Evolutionary conservation across 2,888 invertebrate species (phyloP), one percentile per base, ranked within the genome.

Genomic region (Oxyteleia sp.): DNA sequence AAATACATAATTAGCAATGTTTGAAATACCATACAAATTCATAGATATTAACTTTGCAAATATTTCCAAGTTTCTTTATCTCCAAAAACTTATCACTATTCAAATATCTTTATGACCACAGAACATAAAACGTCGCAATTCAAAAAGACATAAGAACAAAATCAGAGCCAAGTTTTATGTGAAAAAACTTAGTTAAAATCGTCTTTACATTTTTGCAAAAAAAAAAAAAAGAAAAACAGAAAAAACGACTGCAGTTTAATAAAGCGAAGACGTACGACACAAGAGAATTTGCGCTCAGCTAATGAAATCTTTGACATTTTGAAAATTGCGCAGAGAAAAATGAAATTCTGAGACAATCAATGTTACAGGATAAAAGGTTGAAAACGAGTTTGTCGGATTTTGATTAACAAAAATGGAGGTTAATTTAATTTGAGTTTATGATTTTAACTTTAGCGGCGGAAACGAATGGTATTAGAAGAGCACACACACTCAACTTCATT

Each of bases 401-500:
- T 69, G 82, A 82, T 72, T 61, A 72, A 68, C 38, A 66, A 72
- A 61, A 59, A 71, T 38, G 18, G 61, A 49, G 74, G 74, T 71
- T 78, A 74, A 71, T 83, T 82, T 64, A 76, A 72, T 79, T 66
- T 57, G 43, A 55, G 72, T 64, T 66, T 66, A 68, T 78, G 64
- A 68, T 78, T 74, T 83, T 72, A 68, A 79, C 78, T 66, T 74
- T 51, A 69, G 49, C 53, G 68, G 68, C 41, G 43, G 32, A 84
- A 80, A 63, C 71, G 64, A 75, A 80, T 45, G 61, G 47, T 80
- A 69, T 71, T 71, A 64, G 55, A 68, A 61, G 74, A 51, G 57
- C 49, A 72, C 53, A 72, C 68, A 76, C 63, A 53, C 51, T 78
- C 81, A 78, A 74, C 68, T 82, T 82, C 72, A 74, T 81, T 84